Percentiles rank a stretch among this genome's conserved stretches.
These are phyloP conservation scores for Sycophaga agraensis DNA, from an alignment of 1,140 invertebrate species.

Conservation along the genomic window DNA sequence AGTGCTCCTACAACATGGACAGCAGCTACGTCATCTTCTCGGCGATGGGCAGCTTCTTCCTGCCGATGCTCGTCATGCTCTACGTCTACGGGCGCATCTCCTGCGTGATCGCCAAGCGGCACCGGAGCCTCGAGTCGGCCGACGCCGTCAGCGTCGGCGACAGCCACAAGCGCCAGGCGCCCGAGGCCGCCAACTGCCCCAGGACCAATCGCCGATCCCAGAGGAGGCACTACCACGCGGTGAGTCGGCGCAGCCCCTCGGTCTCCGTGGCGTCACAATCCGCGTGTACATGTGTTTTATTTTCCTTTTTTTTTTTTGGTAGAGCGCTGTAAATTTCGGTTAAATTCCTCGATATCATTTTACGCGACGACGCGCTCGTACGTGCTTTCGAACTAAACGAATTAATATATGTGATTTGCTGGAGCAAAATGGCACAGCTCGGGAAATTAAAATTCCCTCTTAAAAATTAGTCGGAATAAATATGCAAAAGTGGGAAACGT, in stretches of 20 bases:
- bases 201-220: neutral
- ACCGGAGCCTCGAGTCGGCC: constrained; percentile 50
- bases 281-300: too few relatives aligned
- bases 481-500: too few relatives aligned
- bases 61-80: constrained; percentile 88
- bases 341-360: too few relatives aligned
- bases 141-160: constrained; percentile 23
- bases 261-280: too few relatives aligned
- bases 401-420: too few relatives aligned
- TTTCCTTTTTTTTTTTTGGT: too few relatives aligned
- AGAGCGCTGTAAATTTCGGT: too few relatives aligned
- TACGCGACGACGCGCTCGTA: too few relatives aligned
- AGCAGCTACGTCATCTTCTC: constrained; percentile 88
- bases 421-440: too few relatives aligned
- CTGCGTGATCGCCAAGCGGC: constrained; percentile 74
- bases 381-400: too few relatives aligned
- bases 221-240: neutral
- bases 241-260: neutral
- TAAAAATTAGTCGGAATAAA: too few relatives aligned
- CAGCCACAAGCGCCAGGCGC: neutral
- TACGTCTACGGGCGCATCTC: constrained; percentile 89
- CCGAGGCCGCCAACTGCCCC: neutral
- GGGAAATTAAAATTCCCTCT: too few relatives aligned
- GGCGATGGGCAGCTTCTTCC: constrained; percentile 88
- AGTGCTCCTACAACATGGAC: constrained; percentile 77